Evolutionary conservation across 1,140 invertebrate species (phyloP), one percentile per base, ranked within the genome.

Genomic region (Latrodectus geometricus): DNA sequence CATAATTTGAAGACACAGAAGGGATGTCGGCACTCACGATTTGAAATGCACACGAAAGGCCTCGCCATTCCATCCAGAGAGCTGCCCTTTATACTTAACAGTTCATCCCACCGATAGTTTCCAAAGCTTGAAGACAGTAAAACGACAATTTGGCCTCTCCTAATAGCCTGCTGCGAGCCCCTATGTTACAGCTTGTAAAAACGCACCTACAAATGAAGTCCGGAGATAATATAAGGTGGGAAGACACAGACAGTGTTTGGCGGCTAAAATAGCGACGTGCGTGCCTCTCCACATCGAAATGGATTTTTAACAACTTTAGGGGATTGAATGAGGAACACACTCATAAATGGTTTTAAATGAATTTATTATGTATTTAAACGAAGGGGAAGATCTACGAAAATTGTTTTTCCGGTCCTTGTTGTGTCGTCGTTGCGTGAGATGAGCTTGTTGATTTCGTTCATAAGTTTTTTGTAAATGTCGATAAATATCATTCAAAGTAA

Each of bases 111-210:
- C 72, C 17, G 11, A 35, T 74, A 35, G 72, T 9, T 74, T 49
- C 11, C 35, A 74, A 35, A 20, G 65, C 20, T 79, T 61, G 0
- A 70, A 66, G 61, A 23, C 12, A 79, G 23, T 61, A 49, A 79
- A 79, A 50, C n/a, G 77, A 79, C 77, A 79, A 68, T 79, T 79
- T 68, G n/a, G 14, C 49, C n/a, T 52, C 69, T 12, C 65, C 35
- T 79, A 79, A 79, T 79, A 79, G 65, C 65, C 68, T 56, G 20
- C 35, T 79, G 68, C 61, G 65, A 69, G 20, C 61, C 11, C 35
- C 35, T n/a, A 17, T 68, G 77, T 69, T 68, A 56, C 66, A 79
- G 65, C 49, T 79, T 79, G 65, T 79, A 68, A 61, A 61, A 61
- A 17, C 54, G 17, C 54, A 14, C 0, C 11, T 17, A 61, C 54